phyloP scores from a whole-genome alignment of 2,888 invertebrate genomes.

The Idaea dimidiata region DNA sequence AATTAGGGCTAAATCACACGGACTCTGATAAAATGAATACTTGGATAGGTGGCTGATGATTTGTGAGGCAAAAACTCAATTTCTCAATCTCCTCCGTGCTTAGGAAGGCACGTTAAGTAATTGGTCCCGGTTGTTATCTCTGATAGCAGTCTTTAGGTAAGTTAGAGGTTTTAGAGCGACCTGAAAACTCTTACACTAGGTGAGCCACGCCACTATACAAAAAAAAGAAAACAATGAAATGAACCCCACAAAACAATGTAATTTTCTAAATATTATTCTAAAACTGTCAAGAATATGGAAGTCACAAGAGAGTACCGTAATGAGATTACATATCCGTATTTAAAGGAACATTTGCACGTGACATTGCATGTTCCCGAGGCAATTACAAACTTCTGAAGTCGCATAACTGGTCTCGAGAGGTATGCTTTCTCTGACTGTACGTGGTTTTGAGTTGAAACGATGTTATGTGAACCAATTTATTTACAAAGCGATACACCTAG shows the following conservation, averaged over 20 bases:
- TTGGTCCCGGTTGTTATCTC: too few species aligned
- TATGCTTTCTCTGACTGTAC: background rate
- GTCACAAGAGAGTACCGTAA: background rate
- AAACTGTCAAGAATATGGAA: background rate
- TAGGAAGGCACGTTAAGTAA: too few species aligned
- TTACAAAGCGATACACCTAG: background rate
- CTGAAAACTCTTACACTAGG: too few species aligned
- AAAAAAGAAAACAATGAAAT: too few species aligned
- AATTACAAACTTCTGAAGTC: constrained; percentile 23
- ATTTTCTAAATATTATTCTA: background rate
- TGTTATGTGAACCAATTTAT: background rate
- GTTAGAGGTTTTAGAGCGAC: too few species aligned
- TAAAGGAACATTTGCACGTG: constrained; percentile 9
- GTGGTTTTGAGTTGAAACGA: background rate
- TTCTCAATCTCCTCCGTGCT: too few species aligned
- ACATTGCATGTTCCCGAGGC: constrained; percentile 22
- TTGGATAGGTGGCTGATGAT: too few species aligned
- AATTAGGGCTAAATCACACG: too few species aligned
- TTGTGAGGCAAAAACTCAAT: too few species aligned
- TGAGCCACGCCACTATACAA: too few species aligned
- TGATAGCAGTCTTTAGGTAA: too few species aligned
- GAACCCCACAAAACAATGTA: background rate
- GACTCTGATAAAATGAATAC: too few species aligned
- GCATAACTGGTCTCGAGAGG: background rate
- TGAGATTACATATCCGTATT: background rate